These are phyloP conservation scores for Cosmorhoe ocellata DNA, from an alignment of 2,888 invertebrate species.

Conservation along the genomic window DNA sequence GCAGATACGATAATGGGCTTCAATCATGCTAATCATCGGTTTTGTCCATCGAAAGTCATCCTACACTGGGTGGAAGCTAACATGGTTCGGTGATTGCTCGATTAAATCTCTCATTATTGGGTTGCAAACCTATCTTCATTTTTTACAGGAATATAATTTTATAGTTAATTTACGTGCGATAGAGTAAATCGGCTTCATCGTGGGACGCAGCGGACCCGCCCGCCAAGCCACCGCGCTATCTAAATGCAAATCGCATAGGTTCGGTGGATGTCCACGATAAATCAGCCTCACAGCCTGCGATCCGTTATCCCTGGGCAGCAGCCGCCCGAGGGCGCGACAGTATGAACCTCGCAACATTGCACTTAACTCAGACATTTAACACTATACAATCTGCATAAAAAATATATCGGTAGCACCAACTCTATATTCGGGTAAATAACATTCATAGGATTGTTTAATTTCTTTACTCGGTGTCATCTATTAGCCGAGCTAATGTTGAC, in stretches of 20 bases:
- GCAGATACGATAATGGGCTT: conserved; percentile 29
- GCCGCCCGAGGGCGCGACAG: conserved; percentile 45
- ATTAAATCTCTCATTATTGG: conserved; percentile 63
- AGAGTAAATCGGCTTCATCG: conserved; percentile 55
- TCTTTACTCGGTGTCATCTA: conserved; percentile 34
- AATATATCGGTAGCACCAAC: background rate
- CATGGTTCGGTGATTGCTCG: conserved; percentile 48
- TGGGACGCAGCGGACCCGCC: conserved; percentile 40
- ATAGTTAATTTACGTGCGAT: conserved; percentile 72
- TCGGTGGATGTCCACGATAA: conserved; percentile 77
- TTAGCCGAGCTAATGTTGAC: conserved; percentile 45
- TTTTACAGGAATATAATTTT: conserved; percentile 63
- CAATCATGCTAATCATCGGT: conserved; percentile 33
- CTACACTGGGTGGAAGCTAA: conserved; percentile 39
- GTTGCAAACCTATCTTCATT: conserved; percentile 47
- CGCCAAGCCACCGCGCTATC: conserved; percentile 64
- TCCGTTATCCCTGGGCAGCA: conserved; percentile 58
- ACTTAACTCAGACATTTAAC: conserved; percentile 12
- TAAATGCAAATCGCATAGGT: conserved; percentile 82
- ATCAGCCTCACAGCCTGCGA: conserved; percentile 64
- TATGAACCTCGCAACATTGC: conserved; percentile 32
- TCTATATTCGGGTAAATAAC: conserved; percentile 1
- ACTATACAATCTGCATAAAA: background rate
- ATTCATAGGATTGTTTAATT: conserved; percentile 18
- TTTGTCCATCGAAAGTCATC: conserved; percentile 34